Evolutionary conservation across 1,140 invertebrate genomes (phyloP), one percentile per base, ranked within the genome.

Genomic region (Bombus breviceps): DNA sequence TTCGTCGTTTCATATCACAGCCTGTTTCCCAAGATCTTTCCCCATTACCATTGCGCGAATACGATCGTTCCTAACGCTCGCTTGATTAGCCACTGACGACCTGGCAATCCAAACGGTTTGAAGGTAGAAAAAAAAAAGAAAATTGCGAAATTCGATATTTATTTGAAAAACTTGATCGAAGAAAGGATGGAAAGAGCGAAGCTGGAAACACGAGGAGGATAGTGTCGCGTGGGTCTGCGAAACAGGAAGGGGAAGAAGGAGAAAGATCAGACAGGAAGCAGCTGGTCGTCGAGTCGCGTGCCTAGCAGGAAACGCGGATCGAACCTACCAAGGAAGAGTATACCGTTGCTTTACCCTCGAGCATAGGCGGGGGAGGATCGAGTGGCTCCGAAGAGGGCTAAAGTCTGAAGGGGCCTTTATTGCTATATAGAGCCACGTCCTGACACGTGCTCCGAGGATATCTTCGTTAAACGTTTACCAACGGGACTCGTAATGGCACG

Each of bases 401-500:
- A 32, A 69, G 79, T 77, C 88, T 90, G 82, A 90, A 87, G 85
- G 81, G 77, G 83, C 89, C 39, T 90, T 90, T 90, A 90, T 90
- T 90, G 78, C 89, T 57, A 37, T 47, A 53, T 66, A 62, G 75
- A 74, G 82, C 75, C 53, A 75, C 76, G 86, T 88, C 72, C 88
- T 89, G 89, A 88, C 89, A 83, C 89, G 86, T 90, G 80, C 72
- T 86, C 68, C 8, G 28, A 53, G 86, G 85, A 90, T 91, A 90
- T 90, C 90, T 83, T 90, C 89, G 89, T 91, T 88, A 91, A 91
- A 91, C 86, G 81, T 90, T 88, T 90, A 69, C 89, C 90, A 90
- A 90, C 86, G 88, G 72, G 83, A 88, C 86, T 77, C 89, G 82
- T 90, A 90, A 90, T 90, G 88, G 88, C 89, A 91, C 89, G 89